Percentiles rank a stretch among this genome's conserved stretches.
Evolutionary conservation across 2,888 invertebrate species (phyloP).

Genomic region (Tiliacea aurago): DNA sequence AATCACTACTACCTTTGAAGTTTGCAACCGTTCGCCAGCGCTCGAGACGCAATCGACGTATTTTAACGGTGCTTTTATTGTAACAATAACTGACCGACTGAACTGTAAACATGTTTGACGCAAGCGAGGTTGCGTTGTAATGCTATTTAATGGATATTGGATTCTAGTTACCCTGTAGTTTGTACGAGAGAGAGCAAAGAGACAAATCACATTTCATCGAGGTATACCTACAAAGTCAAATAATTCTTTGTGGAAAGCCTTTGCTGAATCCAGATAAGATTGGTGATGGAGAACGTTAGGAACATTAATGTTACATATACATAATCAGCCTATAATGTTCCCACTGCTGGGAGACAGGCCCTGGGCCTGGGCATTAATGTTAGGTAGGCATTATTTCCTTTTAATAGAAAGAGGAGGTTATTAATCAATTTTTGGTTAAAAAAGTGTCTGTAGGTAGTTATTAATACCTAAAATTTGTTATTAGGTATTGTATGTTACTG

Average conservation of each 20-base stretch:
- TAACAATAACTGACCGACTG: conserved; percentile 30
- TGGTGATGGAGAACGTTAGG: not conserved
- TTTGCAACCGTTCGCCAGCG: not conserved
- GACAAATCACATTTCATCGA: not conserved
- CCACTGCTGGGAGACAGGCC: too few relatives aligned
- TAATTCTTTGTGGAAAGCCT: conserved; percentile 6
- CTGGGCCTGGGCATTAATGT: too few relatives aligned
- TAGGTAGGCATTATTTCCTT: not conserved
- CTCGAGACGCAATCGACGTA: conserved; percentile 4
- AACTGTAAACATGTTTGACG: conserved; percentile 34
- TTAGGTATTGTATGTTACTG: too few relatives aligned
- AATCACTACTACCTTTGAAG: conserved; percentile 19
- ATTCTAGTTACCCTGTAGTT: conserved; percentile 6
- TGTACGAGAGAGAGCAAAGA: not conserved
- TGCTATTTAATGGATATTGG: conserved; percentile 12
- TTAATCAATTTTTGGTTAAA: not conserved
- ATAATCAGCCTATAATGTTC: too few relatives aligned
- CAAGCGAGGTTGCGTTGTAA: conserved; percentile 24
- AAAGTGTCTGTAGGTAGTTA: not conserved
- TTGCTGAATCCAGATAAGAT: not conserved
- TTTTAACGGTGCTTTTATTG: conserved; percentile 51
- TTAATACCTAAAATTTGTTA: too few relatives aligned
- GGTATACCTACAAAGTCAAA: not conserved
- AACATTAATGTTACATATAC: not conserved
- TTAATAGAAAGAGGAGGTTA: not conserved